Base-by-base conservation (phyloP, 2,113 vertebrate species). In the Oreochromis tanganicae region DNA sequence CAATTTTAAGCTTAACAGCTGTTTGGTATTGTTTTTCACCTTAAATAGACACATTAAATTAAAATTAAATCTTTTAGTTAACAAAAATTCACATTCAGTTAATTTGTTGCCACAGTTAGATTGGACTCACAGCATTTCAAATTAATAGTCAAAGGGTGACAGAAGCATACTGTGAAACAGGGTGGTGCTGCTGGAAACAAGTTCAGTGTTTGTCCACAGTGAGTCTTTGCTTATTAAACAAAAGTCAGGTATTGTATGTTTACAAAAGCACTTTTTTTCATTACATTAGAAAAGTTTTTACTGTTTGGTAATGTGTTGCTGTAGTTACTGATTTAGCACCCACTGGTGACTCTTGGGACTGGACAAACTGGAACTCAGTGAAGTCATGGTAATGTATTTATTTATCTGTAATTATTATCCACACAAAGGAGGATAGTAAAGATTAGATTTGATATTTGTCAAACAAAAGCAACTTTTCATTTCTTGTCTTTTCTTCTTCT, bases 151-250 rank as follows among this genome's bases (percentile, higher is more conserved):
- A 50, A 75, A 50, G 16, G 43, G 9, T 14, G 16, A 19, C 6
- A 75, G 24, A 48, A 46, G 21, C 8, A 46, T 43, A 27, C 38
- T 80, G 57, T 27, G 5, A n/a, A 54, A 48, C n/a, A 56, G 80
- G 80, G 80, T 13, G 73, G 36, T 24, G 79, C 80, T 82, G 27
- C 85, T 80, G 63, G 10, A 55, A 84, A 89, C 79, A 50, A 24
- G 41, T 41, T 50, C 78, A 56, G 73, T 80, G 61, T 84, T 89
- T 59, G 81, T 82, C 43, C n/a, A 68, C 34, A 19, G 19, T 50
- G 19, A 27, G 68, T 34, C 36, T 79, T 81, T 46, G 27, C 3
- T 13, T 5, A n/a, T n/a, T 16, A 59, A 38, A 85, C 61, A 85
- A 24, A 73, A 9, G 21, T 27, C 13, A 59, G 52, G 81, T 50